Conservation (phyloP, 2,113 vertebrate species). For the Oreotrochilus melanogaster region DNA sequence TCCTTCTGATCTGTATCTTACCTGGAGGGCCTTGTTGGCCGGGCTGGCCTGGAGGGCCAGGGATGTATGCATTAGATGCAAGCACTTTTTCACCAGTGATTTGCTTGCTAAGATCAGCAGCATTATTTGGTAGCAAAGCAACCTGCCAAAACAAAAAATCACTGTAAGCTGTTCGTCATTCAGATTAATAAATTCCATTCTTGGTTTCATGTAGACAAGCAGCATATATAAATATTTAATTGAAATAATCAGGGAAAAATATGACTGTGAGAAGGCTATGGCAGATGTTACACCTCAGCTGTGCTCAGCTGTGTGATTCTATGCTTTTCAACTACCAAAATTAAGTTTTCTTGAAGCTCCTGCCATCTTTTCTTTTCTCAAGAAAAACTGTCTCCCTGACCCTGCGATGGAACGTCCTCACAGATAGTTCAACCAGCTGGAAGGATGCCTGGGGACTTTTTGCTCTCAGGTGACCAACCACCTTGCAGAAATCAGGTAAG, state of each 20-base stretch:
- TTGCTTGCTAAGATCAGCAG: slow-evolving; percentile 87
- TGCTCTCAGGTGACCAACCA: background rate
- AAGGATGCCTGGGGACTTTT: background rate
- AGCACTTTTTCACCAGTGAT: slow-evolving; percentile 87
- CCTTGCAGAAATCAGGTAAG: background rate
- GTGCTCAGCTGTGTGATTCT: background rate
- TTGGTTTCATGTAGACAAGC: background rate
- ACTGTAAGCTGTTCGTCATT: background rate
- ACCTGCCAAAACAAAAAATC: slow-evolving; percentile 78
- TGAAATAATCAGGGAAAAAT: background rate
- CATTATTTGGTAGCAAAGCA: slow-evolving; percentile 87
- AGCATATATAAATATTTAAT: background rate
- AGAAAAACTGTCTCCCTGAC: background rate
- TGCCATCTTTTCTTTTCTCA: background rate
- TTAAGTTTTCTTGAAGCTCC: background rate
- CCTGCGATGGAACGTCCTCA: background rate
- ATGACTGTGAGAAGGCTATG: background rate
- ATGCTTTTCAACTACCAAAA: background rate
- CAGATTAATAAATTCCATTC: background rate
- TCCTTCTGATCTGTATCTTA: slow-evolving; percentile 63
- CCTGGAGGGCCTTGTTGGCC: slow-evolving; percentile 88
- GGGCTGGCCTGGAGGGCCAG: slow-evolving; percentile 89
- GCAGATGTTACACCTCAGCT: background rate
- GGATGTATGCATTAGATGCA: slow-evolving; percentile 84
- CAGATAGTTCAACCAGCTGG: background rate